Base-by-base conservation (phyloP, 2,797 vertebrate genomes). In the Sebastes diaconus region DNA sequence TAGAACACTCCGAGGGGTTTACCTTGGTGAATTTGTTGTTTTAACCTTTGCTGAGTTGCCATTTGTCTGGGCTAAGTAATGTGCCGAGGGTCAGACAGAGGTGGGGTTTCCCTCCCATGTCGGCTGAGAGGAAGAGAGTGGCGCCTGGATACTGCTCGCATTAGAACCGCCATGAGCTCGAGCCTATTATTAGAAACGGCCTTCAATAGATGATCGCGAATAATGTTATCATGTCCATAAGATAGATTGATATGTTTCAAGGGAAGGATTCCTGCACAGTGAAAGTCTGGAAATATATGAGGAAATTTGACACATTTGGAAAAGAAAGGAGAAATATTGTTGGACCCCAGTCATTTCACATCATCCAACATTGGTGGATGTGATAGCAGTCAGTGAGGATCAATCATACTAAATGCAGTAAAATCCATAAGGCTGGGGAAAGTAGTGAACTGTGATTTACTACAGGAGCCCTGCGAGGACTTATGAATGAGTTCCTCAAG, bases 11-110 rank as follows among this genome's bases (percentile, higher is more conserved):
- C 2, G 13, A 18, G 58, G 14, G 14, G 69, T 73, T 82, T 72
- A 80, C 58, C 75, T 77, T 18, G 20, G 52, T 87, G 70, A 65
- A 73, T 77, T 77, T 93, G 94, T 93, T 94, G 79, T 81, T 90
- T 86, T 93, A 95, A 94, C 93, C 89, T 92, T 88, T 75, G 73
- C 84, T 72, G 69, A 42, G 77, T 57, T 84, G 71, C 75, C 78
- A 78, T 94, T 92, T 91, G 80, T 93, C 90, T 89, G 76, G 39
- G 50, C 65, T 83, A 71, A 92, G 80, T 90, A 84, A 90, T 68
- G 83, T 68, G 80, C 80, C 84, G 73, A 68, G 88, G 83, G 85
- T 90, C 84, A 86, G 71, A 55, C 79, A 75, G 85, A 79, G 84
- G 84, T 83, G 76, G 74, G 74, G 64, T 72, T 88, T 88, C 79